Evolutionary conservation across 2,113 vertebrate species (phyloP).

Genomic region (Xiphorhynchus elegans): DNA sequence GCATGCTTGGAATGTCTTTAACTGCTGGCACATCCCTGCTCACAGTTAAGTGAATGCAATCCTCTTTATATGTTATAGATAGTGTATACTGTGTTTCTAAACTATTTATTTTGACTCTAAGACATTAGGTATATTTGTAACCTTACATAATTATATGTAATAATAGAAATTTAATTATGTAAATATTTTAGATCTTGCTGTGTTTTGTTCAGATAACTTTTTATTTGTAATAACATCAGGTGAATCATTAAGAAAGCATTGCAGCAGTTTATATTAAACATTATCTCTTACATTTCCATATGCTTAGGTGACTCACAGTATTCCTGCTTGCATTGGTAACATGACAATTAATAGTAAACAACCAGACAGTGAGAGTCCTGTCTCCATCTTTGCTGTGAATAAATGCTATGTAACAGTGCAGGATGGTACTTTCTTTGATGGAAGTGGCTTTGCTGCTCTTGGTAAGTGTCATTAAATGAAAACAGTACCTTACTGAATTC

Average conservation of each 20-base stretch:
- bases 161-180: neutral
- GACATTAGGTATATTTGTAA: neutral
- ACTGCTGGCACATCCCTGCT: neutral
- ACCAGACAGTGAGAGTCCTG: conserved; percentile 68
- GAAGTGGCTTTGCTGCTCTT: conserved; percentile 86
- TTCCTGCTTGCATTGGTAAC: conserved; percentile 84
- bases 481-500: neutral
- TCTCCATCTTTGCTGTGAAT: conserved; percentile 73
- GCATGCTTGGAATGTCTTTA: neutral
- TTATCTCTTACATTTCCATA: neutral
- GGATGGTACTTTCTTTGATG: conserved; percentile 89
- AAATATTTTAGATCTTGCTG: neutral
- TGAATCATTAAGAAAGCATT: neutral
- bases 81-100: neutral
- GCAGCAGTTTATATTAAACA: neutral
- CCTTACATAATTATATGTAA: neutral
- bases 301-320: conserved; percentile 84
- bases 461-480: conserved; percentile 69
- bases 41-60: neutral
- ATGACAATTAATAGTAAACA: conserved; percentile 80
- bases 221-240: neutral
- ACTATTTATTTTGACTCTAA: neutral
- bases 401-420: conserved; percentile 83
- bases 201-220: neutral
- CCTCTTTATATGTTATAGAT: neutral